Conservation (phyloP, 1,140 invertebrate species). For the Panulirus ornatus region DNA sequence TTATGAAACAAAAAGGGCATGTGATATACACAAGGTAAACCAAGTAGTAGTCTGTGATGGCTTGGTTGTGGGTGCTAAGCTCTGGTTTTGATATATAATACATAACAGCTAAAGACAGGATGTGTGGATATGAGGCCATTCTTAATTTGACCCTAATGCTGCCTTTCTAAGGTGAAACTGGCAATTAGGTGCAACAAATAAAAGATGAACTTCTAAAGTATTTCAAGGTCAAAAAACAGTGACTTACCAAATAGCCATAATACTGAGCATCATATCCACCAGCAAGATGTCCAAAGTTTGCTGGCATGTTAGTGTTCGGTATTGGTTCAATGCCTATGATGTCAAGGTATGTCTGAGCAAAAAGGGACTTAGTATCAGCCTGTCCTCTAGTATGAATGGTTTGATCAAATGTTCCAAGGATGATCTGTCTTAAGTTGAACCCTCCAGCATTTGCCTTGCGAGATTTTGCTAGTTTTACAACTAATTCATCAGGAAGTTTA, state of each 20-base stretch:
- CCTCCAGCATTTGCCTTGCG: conserved; percentile 80
- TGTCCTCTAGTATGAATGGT: conserved; percentile 78
- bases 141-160: neutral
- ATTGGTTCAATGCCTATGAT: conserved; percentile 79
- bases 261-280: conserved; percentile 82
- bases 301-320: conserved; percentile 80
- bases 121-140: no score
- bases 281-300: conserved; percentile 81
- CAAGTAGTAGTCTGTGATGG: no score
- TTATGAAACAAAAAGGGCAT: no score
- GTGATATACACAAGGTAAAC: no score
- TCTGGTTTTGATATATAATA: neutral
- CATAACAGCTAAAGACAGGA: neutral
- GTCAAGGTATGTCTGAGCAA: conserved; percentile 78
- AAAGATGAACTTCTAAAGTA: no score
- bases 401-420: conserved; percentile 81
- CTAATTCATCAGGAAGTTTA: conserved; percentile 79
- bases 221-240: neutral
- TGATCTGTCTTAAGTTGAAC: conserved; percentile 80
- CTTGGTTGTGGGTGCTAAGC: neutral
- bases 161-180: neutral
- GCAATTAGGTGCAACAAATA: neutral
- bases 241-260: conserved; percentile 82
- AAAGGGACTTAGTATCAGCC: conserved; percentile 79
- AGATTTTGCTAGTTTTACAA: conserved; percentile 79